Base-by-base conservation (phyloP, 2,888 invertebrate species). In the Perdita meconis region DNA sequence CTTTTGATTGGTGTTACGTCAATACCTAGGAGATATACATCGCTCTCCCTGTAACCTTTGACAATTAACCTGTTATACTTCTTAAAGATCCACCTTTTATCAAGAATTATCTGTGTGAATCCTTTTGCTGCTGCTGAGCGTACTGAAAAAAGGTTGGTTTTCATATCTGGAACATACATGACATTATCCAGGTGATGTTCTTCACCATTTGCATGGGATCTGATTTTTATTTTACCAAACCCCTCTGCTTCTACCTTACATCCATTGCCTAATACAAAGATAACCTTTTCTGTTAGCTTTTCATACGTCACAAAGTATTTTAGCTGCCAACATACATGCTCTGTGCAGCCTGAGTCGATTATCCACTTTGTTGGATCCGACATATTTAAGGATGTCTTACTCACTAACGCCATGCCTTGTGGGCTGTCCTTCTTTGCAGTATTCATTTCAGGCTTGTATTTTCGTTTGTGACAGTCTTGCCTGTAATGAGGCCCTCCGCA, bases 1-100 rank as follows among this genome's bases (percentile, higher is more conserved):
- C n/a, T n/a, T n/a, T n/a, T n/a, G n/a, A n/a, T n/a, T n/a, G n/a
- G n/a, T n/a, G n/a, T 60, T 16, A 72, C 66, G 4, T 72, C 59
- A 0, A 60, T 42, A 19, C 34, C 19, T 16, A 66, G 2, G n/a
- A 72, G 5, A 8, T 72, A 72, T 36, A 72, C 38, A 16, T 44
- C 16, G 16, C 16, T 16, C 16, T n/a, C 16, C 6, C 16, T 44
- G n/a, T 44, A 16, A 8, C 19, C n/a, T n/a, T 10, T 8, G 6
- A 19, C 10, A 4, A 30, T 30, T 6, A 30, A 30, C 6, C 6
- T 30, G 16, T 44, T n/a, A 16, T 44, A 0, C 44, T 44, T 44
- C 8, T 16, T 44, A 2, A 44, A 44, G 16, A 8, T 8, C 16
- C 16, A 44, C 1, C 16, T 44, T 0, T 16, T 16, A 0, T 44